Percentiles rank a stretch among this genome's conserved stretches.
Evolutionary conservation across 2,113 vertebrate genomes (phyloP).

Genomic region (Zingel zingel): DNA sequence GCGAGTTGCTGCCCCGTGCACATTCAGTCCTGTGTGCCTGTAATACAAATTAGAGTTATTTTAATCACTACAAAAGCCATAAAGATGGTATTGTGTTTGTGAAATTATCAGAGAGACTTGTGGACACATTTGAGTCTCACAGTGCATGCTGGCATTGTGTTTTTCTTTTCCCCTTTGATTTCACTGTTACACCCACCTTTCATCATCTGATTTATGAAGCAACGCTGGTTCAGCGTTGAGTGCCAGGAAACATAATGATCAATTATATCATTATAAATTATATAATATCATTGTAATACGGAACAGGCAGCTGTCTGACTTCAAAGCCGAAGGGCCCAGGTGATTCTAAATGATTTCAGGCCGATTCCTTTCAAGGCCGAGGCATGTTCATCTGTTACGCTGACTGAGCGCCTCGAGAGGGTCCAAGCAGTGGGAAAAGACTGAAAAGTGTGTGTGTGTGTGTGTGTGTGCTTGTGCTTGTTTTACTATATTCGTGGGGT

Average conservation of each 20-base stretch:
- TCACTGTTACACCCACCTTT: slow-evolving; percentile 62
- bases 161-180: slow-evolving; percentile 69
- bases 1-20: background rate
- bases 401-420: slow-evolving; percentile 30
- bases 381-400: slow-evolving; percentile 65
- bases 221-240: slow-evolving; percentile 53
- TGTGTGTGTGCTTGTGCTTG: too few species aligned
- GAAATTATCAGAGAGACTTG: slow-evolving; percentile 29
- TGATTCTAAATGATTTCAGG: slow-evolving; percentile 73
- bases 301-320: slow-evolving; percentile 69
- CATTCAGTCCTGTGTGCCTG: slow-evolving; percentile 23
- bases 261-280: slow-evolving; percentile 75
- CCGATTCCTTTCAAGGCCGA: slow-evolving; percentile 59
- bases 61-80: slow-evolving; percentile 11
- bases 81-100: slow-evolving; percentile 41
- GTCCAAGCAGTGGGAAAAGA: slow-evolving; percentile 27
- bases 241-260: slow-evolving; percentile 79
- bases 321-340: slow-evolving; percentile 74
- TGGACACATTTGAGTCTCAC: slow-evolving; percentile 21
- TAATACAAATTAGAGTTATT: slow-evolving; percentile 27
- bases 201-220: slow-evolving; percentile 75
- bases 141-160: slow-evolving; percentile 39
- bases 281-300: slow-evolving; percentile 72
- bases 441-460: slow-evolving; percentile 1
- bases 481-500: too few species aligned